Conservation (phyloP, 2,888 invertebrate genomes). For the Geotrupes spiniger region DNA sequence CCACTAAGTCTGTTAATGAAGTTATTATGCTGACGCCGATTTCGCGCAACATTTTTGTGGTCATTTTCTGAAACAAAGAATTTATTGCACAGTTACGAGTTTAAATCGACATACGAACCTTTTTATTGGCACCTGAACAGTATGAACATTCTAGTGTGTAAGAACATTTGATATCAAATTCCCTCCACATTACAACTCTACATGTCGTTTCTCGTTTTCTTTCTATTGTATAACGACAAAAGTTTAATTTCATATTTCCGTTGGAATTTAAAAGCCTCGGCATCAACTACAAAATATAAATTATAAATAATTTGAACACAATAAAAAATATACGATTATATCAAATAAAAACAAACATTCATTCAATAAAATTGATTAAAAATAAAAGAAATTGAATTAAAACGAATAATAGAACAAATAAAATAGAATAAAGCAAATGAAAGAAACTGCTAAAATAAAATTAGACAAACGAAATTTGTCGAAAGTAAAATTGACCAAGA, state of each 20-base stretch:
- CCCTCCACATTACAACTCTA: slow-evolving; percentile 81
- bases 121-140: slow-evolving; percentile 51
- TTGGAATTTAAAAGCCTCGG: slow-evolving; percentile 28
- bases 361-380: too few species aligned
- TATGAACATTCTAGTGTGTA: slow-evolving; percentile 88
- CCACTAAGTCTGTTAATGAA: slow-evolving; percentile 22
- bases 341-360: too few species aligned
- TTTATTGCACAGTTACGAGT: neutral
- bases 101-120: slow-evolving; percentile 24
- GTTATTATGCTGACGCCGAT: slow-evolving; percentile 33
- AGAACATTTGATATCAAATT: slow-evolving; percentile 70
- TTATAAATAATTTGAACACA: too few species aligned
- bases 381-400: too few species aligned
- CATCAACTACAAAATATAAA: slow-evolving; percentile 25
- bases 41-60: slow-evolving; percentile 32
- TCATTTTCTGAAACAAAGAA: slow-evolving; percentile 30
- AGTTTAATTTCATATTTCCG: slow-evolving; percentile 29
- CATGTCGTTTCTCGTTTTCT: slow-evolving; percentile 79
- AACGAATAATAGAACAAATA: too few species aligned
- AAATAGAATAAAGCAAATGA: too few species aligned
- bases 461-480: too few species aligned
- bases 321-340: too few species aligned
- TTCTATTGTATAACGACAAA: slow-evolving; percentile 63
- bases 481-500: too few species aligned
- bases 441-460: too few species aligned